Base-by-base conservation (phyloP, 2,888 invertebrate genomes). In the Cistogaster globosa region DNA sequence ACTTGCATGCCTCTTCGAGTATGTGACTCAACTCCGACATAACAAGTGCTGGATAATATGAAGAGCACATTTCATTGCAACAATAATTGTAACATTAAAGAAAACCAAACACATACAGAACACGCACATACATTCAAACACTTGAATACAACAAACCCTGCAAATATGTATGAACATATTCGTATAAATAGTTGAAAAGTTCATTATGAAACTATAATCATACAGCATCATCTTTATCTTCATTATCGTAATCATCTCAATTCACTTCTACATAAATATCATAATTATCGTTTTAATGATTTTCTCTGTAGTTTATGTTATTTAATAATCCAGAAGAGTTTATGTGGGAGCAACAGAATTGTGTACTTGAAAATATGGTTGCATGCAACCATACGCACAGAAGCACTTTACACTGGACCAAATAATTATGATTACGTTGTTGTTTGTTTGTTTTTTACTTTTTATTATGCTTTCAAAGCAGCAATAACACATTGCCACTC, bases 321-420 rank as follows among this genome's bases (percentile, higher is more conserved):
- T 82, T 82, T 51, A 81, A 75, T 82, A 82, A 82, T 82, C 62
- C 72, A 63, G 75, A 69, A 62, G 57, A 76, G 69, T 58, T 71
- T 51, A 82, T 76, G 63, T 76, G 62, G 58, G 55, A 42, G 62
- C 62, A 32, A 18, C 16, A 53, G 32, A 55, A 65, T 26, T 62
- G 45, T 76, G 80, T 69, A 84, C 84, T 84, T 80, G 80, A 84
- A 84, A 84, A 67, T 72, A 69, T 76, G 20, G n/a, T 38, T 78
- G 68, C 62, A 69, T 69, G 60, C 68, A 81, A 55, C 67, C 53
- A 67, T 63, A 55, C 78, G 72, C 55, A 79, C 75, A 74, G 79
- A 60, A 77, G 77, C 72, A 74, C 57, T 81, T 77, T 78, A 74
- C 63, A 69, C 77, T 65, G 81, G 81, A 74, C 84, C 51, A 63